Base-by-base conservation (phyloP, 2,113 vertebrate genomes). In the Parus major region DNA sequence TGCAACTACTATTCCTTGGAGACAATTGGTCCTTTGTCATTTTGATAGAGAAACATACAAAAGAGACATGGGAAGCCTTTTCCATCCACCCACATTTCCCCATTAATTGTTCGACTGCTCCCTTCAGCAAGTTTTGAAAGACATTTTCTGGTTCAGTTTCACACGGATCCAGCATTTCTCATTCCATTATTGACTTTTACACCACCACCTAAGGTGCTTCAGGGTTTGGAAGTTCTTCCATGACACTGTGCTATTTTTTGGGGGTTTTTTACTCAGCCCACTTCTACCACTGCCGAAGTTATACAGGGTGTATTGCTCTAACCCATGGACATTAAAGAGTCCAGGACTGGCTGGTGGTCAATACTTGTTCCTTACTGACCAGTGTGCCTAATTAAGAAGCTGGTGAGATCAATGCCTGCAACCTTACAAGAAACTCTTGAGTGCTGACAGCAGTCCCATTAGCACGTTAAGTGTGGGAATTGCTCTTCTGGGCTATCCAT, bases 61-160 rank as follows among this genome's bases (percentile, higher is more conserved):
- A 88, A 82, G 71, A 92, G 64, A 96, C 79, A 92, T 75, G 88
- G 68, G 94, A 94, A 92, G 82, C 27, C 80, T 97, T 92, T 96
- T 86, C 65, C 66, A 96, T 70, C 64, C 57, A 0, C 93, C 80
- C 88, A 93, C 69, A 4, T 90, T 83, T 86, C 76, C 64, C 92
- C 56, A 49, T 90, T 83, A 86, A 86, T 86, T 95, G 69, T 81
- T 70, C 2, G 1, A 65, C 77, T 93, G 49, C 36, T 95, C 79
- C 82, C 92, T 92, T 94, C 41, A 88, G 92, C 82, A 94, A 90
- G 41, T 88, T 93, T 83, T 92, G 72, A 93, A 96, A 92, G 35
- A 75, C 23, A 81, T 70, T 94, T 93, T 90, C 64, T 93, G 12
- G 15, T 83, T 63, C 68, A 73, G 85, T 79, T 95, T 96, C 80